Base-by-base conservation (phyloP, 2,113 vertebrate genomes). In the Nannobrachium achirus region DNA sequence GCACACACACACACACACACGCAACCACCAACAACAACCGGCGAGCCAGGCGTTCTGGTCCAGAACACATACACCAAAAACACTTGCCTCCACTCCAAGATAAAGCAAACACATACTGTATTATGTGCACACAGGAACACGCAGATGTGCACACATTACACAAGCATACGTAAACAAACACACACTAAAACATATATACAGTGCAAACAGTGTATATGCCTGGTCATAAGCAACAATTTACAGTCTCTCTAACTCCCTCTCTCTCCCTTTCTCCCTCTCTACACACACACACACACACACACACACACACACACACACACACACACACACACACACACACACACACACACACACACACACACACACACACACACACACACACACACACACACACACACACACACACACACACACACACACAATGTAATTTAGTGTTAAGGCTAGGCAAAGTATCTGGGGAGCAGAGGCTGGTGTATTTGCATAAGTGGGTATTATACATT, bases 401-500 rank as follows among this genome's bases (percentile, higher is more conserved):
- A 49, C 13, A 10, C 15, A 33, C 25, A 33, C 11, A 49, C 25
- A 45, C 44, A 45, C 14, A 57, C 16, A n/a, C 6, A 15, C 46
- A 25, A 33, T 15, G 25, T 33, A 33, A 33, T 33, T 33, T 33
- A 2, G 14, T 66, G 82, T 79, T 77, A 55, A 48, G 55, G 69
- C 41, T 52, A 62, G 42, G 42, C 55, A 59, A 58, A 9, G 63
- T 63, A 73, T 67, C 85, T 51, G 51, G 81, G 75, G 81, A 84
- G 66, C 50, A 55, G 66, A 75, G 74, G 66, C 74, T 73, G 73
- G 76, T 15, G 51, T 40, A 89, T 88, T 89, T 89, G 89, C 89
- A 89, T 91, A 84, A 89, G 80, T 83, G 78, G 80, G 74, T 82
- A 83, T 89, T 86, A 86, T 73, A 58, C 69, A 66, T 57, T 20